A percentile compares a stretch with the other conserved stretches of the same genome.
phyloP scores from a whole-genome alignment of 2,797 vertebrate species.

The Mastacembelus armatus region DNA sequence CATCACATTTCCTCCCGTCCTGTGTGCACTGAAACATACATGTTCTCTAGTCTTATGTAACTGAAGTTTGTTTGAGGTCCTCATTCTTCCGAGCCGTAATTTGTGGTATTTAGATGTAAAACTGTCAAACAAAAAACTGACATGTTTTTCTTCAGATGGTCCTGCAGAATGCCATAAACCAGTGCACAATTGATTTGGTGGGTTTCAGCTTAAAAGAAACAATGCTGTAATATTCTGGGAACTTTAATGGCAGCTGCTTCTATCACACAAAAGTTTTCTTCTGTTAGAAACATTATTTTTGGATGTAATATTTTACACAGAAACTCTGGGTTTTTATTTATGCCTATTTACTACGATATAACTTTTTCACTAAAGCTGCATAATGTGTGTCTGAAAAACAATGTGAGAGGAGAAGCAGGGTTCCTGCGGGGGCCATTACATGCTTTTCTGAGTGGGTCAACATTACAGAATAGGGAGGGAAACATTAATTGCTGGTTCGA shows the following conservation, averaged over 20 bases:
- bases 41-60: constrained; percentile 37
- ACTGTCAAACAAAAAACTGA: constrained; percentile 55
- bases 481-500: constrained; percentile 70
- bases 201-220: constrained; percentile 24
- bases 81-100: constrained; percentile 46
- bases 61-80: constrained; percentile 51
- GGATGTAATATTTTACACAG: constrained; percentile 17
- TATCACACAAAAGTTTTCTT: background rate
- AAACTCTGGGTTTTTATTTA: background rate
- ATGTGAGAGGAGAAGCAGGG: constrained; percentile 23
- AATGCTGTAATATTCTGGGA: background rate
- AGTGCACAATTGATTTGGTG: constrained; percentile 22
- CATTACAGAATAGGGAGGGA: constrained; percentile 32
- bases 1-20: background rate
- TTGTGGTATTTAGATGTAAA: constrained; percentile 57
- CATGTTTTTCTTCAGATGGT: constrained; percentile 49
- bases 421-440: constrained; percentile 43
- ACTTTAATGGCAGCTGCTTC: constrained; percentile 33
- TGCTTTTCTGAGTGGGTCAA: constrained; percentile 45
- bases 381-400: constrained; percentile 60
- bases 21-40: constrained; percentile 7
- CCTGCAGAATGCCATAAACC: constrained; percentile 28
- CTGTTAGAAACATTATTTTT: no score
- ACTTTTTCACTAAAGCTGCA: constrained; percentile 36
- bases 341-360: no score